phyloP scores from a whole-genome alignment of 23 tunicate species.

The Phallusia fumigata region DNA sequence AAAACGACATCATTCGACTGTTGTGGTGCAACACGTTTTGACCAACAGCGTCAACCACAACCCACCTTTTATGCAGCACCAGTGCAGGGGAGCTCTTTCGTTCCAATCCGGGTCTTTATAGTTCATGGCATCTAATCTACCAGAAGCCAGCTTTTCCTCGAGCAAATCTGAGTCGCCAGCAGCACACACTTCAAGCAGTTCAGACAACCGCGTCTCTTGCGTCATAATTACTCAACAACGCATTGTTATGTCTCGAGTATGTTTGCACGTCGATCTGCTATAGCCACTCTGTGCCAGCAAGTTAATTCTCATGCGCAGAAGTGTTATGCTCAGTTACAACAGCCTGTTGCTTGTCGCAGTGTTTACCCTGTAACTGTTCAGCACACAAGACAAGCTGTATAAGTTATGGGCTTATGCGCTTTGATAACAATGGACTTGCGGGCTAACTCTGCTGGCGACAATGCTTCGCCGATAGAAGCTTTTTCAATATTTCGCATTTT shows the following conservation, averaged over 20 bases:
- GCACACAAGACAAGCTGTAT: not conserved
- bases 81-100: slow-evolving; percentile 82
- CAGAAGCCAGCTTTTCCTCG: slow-evolving; percentile 64
- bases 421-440: not conserved
- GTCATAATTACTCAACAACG: slow-evolving; percentile 16
- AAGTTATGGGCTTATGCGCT: not conserved
- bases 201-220: slow-evolving; percentile 54
- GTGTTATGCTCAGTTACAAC: no score
- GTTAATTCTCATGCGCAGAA: no score
- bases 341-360: no score
- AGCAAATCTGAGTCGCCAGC: slow-evolving; percentile 66
- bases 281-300: not conserved
- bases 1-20: no score
- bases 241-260: not conserved
- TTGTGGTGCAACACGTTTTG: no score
- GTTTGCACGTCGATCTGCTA: not conserved
- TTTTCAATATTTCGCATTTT: not conserved
- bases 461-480: not conserved
- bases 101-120: slow-evolving; percentile 93
- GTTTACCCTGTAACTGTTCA: not conserved
- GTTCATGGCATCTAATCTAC: slow-evolving; percentile 51
- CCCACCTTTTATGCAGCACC: slow-evolving; percentile 82
- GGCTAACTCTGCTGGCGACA: not conserved
- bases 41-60: not conserved
- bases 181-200: slow-evolving; percentile 79